Evolutionary conservation across 37 sponge, comb jelly and placozoan species (phyloP).

Genomic region (Bolinopsis microptera): DNA sequence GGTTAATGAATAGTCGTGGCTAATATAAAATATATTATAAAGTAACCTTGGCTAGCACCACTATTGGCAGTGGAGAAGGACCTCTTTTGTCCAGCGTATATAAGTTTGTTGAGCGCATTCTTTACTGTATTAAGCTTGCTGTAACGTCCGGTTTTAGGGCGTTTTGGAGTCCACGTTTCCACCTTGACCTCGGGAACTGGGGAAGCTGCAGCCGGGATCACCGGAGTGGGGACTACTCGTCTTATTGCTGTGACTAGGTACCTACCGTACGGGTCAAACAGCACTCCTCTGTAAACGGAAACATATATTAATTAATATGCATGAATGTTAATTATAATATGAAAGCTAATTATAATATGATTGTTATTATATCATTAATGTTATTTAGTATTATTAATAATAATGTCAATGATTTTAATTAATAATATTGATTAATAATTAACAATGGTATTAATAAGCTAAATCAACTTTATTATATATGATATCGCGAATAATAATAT

Average conservation of each 20-base stretch:
- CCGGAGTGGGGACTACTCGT: slow-evolving; percentile 7
- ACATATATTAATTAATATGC: not conserved
- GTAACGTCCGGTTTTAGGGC: slow-evolving; percentile 34
- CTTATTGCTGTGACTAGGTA: slow-evolving; percentile 47
- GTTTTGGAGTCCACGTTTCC: slow-evolving; percentile 48
- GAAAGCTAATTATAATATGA: too few species aligned
- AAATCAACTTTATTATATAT: too few species aligned
- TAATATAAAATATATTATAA: too few species aligned
- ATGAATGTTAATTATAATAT: too few species aligned
- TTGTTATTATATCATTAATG: too few species aligned
- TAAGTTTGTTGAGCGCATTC: slow-evolving; percentile 47
- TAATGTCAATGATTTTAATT: too few species aligned
- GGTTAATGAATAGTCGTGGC: too few species aligned
- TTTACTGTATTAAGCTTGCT: slow-evolving; percentile 15
- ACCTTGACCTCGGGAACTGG: slow-evolving; percentile 22
- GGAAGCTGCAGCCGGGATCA: not conserved
- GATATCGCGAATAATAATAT: too few species aligned
- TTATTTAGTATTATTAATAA: too few species aligned
- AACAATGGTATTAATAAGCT: too few species aligned
- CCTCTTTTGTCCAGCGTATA: slow-evolving; percentile 55
- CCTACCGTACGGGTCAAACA: slow-evolving; percentile 56
- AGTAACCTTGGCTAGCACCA: not conserved
- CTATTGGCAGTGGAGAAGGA: slow-evolving; percentile 26
- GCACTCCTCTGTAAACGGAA: slow-evolving; percentile 2
- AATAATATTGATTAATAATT: too few species aligned